A percentile compares a stretch with the other conserved stretches of the same genome.
Conservation (phyloP, 2,113 vertebrate genomes). For the Genyomyrus donnyi region DNA sequence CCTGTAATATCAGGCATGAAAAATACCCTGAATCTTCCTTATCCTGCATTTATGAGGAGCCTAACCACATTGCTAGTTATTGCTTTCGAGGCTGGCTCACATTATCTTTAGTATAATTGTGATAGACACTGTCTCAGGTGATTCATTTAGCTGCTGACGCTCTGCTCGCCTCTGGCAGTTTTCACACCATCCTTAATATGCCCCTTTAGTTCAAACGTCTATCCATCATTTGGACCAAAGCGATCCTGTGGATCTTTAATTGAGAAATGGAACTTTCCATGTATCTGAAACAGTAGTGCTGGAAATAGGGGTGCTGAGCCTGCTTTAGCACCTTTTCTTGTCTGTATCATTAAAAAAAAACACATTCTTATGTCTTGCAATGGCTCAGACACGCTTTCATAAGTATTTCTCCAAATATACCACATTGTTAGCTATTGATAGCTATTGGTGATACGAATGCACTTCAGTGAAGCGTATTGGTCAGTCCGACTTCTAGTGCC, state of each 20-base stretch:
- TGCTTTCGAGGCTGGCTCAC: slow-evolving; percentile 4
- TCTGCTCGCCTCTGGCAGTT: neutral
- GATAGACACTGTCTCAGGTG: slow-evolving; percentile 5
- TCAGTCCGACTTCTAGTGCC: neutral
- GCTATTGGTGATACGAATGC: neutral
- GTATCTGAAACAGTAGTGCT: neutral
- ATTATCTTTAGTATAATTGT: slow-evolving; percentile 18
- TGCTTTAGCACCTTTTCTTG: neutral
- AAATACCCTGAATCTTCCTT: slow-evolving; percentile 16
- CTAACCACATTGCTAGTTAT: slow-evolving; percentile 23
- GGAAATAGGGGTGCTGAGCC: neutral
- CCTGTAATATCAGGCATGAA: slow-evolving; percentile 12
- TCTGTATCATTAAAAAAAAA: neutral
- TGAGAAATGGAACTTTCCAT: neutral
- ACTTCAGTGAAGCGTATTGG: neutral
- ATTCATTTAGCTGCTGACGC: slow-evolving; percentile 4
- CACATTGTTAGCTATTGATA: neutral
- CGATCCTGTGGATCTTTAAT: neutral
- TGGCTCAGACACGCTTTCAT: neutral
- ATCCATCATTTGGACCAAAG: neutral
- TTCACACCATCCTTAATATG: slow-evolving; percentile 2
- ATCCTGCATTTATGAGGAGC: slow-evolving; percentile 16
- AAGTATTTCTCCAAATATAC: neutral
- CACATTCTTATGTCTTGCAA: neutral
- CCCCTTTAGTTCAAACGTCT: neutral